Evolutionary conservation across 2,797 vertebrate species (phyloP), one percentile per base, ranked within the genome.

Genomic region (Odontamblyopus lacepedii): DNA sequence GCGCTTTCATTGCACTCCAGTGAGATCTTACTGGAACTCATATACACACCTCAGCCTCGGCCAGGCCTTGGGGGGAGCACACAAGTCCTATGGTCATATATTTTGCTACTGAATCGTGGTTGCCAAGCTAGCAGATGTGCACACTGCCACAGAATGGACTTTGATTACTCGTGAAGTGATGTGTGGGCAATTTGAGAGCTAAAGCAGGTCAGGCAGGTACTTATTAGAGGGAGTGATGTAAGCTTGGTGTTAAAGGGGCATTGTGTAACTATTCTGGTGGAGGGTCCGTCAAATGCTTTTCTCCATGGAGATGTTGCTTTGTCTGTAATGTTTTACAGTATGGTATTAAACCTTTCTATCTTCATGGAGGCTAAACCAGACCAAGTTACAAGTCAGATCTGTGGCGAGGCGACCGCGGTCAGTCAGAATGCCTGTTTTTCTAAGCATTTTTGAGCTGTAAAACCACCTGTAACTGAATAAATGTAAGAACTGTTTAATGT

Each of bases 1-100:
- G 88, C 81, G 86, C 90, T 92, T 93, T 93, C 91, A 92, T 93
- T 88, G 90, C 84, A 73, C 82, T 75, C 2, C 76, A 78, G 84
- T 82, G 78, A 75, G 78, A 77, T 67, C 83, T 92, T 79, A 82
- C 79, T 79, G 75, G 60, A 80, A 60, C 44, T 32, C 18, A 68
- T 35, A 16, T 0, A 29, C 72, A 71, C 53, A 19, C 5, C 41
- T 75, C 74, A 61, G 74, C 82, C 86, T 78, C 85, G 74, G 79
- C 71, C 15, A 13, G 70, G 83, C 81, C 79, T 67, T 41, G 9
- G 74, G 79, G 82, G 80, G 74, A 67, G 74, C 74, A 68, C 74
- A 64, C 67, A 35, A 1, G 51, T 77, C 80, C 66, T 32, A 38
- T 55, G 4, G 35, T 67, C 9, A 57, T 65, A 41, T 68, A 77